Evolutionary conservation across 2,113 vertebrate genomes (phyloP), one percentile per base, ranked within the genome.

Genomic region (Pithys albifrons): DNA sequence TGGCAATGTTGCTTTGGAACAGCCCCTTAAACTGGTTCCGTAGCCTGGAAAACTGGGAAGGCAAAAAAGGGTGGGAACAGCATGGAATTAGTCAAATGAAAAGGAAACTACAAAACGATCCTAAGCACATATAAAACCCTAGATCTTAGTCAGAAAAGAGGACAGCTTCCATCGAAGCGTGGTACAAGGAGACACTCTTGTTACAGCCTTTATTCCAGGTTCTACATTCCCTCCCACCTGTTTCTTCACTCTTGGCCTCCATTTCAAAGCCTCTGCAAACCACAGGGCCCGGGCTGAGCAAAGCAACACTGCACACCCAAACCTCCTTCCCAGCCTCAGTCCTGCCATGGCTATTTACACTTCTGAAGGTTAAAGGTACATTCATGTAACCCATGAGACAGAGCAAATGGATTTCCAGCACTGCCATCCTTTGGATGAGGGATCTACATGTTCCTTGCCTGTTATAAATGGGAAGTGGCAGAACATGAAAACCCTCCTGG

Each of bases 1-100:
- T 93, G 97, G 55, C 88, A 89, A 61, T 67, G 76, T 92, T 95
- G 81, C 78, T 93, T 64, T 59, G 83, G 57, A 95, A 87, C 22
- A 90, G 3, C 45, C 14, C 35, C 61, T 58, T 16, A 29, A 81
- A 78, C 25, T 1, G 14, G 37, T 11, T 39, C 23, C 39, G 65
- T 70, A 15, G 48, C 17, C 52, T 25, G 54, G 65, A 79, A 91
- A 84, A 74, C 0, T 2, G 57, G n/a, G 83, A 80, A 84, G 22
- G 43, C 23, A 46, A 66, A 70, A 58, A 80, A 31, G 20, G 46
- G 70, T 9, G 75, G 69, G 66, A 95, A 49, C 39, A 41, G 59
- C 65, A 41, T 57, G 71, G 76, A 90, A 78, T 71, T 2, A 55
- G 61, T 8, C 61, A 84, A 75, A 95, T 19, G 33, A n/a, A 81